A percentile compares a stretch with the other conserved stretches of the same genome.
Evolutionary conservation across 2,797 vertebrate species (phyloP).

Genomic region (Poeciliopsis infans): DNA sequence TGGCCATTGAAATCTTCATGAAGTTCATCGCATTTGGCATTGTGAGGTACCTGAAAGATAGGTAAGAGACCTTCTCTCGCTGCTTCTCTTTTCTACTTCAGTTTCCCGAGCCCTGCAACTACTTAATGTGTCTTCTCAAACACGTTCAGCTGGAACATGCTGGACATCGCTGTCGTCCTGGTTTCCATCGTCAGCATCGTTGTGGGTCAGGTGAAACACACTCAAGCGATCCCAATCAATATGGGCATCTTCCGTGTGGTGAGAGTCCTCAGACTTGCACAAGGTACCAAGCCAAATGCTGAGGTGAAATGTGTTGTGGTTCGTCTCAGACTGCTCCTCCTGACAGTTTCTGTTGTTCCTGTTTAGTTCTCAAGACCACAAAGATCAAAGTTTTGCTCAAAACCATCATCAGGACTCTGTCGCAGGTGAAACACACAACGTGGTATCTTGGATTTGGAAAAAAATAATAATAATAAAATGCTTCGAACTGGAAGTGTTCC

Average conservation of each 20-base stretch:
- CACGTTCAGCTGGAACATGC: conserved; percentile 15
- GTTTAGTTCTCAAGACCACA: conserved; percentile 22
- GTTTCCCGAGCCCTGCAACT: background rate
- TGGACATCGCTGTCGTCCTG: conserved; percentile 8
- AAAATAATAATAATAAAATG: background rate
- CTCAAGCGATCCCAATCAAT: background rate
- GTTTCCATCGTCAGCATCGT: background rate
- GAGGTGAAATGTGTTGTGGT: background rate
- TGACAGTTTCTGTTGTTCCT: background rate
- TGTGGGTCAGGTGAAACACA: background rate
- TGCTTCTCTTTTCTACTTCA: background rate
- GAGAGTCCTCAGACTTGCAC: conserved; percentile 24
- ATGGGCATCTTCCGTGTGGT: conserved; percentile 23
- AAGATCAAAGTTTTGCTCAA: background rate
- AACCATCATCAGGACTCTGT: background rate
- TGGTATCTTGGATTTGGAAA: background rate
- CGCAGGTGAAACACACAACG: background rate
- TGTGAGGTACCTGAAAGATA: background rate
- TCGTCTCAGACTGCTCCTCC: background rate
- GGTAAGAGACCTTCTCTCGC: conserved; percentile 6
- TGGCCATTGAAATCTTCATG: conserved; percentile 14
- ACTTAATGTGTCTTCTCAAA: background rate
- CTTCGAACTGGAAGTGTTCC: background rate
- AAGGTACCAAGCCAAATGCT: conserved; percentile 11
- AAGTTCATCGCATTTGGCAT: conserved; percentile 23